Evolutionary conservation across 2,113 vertebrate species (phyloP).

Genomic region (Protobothrops mucrosquamatus): DNA sequence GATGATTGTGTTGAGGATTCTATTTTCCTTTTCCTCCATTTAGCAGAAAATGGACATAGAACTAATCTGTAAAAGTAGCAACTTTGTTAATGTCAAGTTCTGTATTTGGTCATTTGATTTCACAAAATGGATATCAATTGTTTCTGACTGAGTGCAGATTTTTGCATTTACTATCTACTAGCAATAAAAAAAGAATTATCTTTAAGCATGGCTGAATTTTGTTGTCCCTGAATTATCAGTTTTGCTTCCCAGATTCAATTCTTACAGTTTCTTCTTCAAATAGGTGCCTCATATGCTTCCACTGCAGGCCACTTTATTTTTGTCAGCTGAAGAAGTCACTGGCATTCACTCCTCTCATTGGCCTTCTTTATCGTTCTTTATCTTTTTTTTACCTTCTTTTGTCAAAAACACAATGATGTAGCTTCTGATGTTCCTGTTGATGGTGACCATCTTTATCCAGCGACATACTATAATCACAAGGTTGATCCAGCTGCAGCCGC

Average conservation of each 20-base stretch:
- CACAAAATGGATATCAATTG: neutral
- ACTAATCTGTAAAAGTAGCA: neutral
- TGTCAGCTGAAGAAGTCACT: neutral
- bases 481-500: neutral
- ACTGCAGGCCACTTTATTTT: neutral
- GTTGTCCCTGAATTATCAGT: neutral
- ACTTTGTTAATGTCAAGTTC: neutral
- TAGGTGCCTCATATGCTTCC: neutral
- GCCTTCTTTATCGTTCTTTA: neutral
- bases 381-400: neutral
- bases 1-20: neutral
- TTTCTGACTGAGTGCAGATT: neutral
- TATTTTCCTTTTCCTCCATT: neutral
- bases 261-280: neutral
- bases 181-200: neutral
- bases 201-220: neutral
- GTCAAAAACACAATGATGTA: neutral
- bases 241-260: neutral
- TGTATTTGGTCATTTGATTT: neutral
- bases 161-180: neutral
- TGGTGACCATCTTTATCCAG: neutral
- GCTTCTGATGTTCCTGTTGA: neutral
- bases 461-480: neutral
- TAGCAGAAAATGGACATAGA: neutral
- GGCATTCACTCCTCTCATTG: neutral